Percentiles rank a stretch among this genome's conserved stretches.
Conservation (phyloP, 2,888 invertebrate genomes). For the Drosophila vallismaia region DNA sequence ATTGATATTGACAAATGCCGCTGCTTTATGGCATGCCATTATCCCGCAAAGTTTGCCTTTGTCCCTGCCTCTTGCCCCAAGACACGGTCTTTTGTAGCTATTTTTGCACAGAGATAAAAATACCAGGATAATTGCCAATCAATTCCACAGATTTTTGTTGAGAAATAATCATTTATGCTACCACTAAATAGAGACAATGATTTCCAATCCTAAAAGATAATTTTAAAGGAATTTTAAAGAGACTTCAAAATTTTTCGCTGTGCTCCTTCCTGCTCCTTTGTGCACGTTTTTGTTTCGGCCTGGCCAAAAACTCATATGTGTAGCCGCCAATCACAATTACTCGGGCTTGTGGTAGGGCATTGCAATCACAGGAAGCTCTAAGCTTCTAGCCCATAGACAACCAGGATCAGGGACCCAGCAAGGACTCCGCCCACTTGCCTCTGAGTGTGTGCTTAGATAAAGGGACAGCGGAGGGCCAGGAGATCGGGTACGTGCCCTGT, state of each 20-base stretch:
- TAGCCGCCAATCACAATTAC: conserved; percentile 75
- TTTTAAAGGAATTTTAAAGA: not conserved
- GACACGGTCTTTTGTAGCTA: not conserved
- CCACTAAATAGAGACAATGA: not conserved
- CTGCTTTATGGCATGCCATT: conserved; percentile 69
- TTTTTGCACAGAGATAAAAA: conserved; percentile 3
- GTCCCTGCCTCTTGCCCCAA: conserved; percentile 8
- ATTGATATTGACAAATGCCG: conserved; percentile 75
- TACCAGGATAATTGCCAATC: not conserved
- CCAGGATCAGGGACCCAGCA: conserved; percentile 7
- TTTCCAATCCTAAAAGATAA: not conserved
- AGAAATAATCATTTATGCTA: not conserved
- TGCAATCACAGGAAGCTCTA: conserved; percentile 32
- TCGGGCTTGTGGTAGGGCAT: conserved; percentile 24
- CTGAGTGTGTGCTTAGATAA: conserved; percentile 7
- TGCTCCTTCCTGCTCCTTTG: conserved; percentile 13
- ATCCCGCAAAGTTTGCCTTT: conserved; percentile 63
- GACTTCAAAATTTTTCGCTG: not conserved
- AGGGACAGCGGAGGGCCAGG: conserved; percentile 2
- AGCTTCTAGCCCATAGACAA: conserved; percentile 8
- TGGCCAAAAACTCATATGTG: conserved; percentile 42
- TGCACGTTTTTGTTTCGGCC: conserved; percentile 20
- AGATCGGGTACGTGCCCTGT: conserved; percentile 48
- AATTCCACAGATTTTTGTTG: not conserved
- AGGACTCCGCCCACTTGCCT: conserved; percentile 31